Conservation (phyloP, 2,888 invertebrate species). For the Scaptomyza flava region DNA sequence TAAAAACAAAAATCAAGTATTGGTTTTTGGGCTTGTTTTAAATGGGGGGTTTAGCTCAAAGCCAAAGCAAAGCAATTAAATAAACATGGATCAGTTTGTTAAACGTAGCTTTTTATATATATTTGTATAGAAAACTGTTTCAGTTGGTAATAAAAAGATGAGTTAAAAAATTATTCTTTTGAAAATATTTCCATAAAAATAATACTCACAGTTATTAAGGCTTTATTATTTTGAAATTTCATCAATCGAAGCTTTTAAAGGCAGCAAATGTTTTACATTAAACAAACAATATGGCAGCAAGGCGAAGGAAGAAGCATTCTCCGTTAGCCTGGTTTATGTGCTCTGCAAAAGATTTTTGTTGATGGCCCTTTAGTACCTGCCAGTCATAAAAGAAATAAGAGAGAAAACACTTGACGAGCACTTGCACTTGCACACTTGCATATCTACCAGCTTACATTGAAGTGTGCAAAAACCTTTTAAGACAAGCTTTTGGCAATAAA, state of each 20-base stretch:
- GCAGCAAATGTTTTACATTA: neutral
- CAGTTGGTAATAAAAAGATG: no score
- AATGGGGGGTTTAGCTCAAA: neutral
- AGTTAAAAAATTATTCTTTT: no score
- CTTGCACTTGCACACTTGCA: neutral
- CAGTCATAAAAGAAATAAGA: neutral
- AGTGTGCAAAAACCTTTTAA: neutral
- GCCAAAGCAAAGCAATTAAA: slow-evolving; percentile 3
- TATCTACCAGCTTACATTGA: neutral
- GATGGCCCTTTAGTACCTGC: slow-evolving; percentile 4
- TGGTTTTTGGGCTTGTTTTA: neutral
- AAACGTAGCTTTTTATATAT: neutral
- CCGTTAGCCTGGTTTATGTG: neutral
- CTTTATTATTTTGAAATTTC: no score
- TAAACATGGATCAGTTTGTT: slow-evolving; percentile 11
- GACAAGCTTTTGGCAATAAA: slow-evolving; percentile 2
- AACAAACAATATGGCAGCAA: neutral
- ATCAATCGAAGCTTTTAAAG: neutral
- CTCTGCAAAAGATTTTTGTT: neutral
- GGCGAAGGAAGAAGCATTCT: neutral
- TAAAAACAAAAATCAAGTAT: slow-evolving; percentile 55
- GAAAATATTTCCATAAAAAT: no score
- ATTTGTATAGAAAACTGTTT: neutral
- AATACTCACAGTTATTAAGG: no score
- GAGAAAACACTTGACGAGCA: slow-evolving; percentile 1